phyloP scores from a whole-genome alignment of 2,113 vertebrate species.

The Diphyllodes magnificus region DNA sequence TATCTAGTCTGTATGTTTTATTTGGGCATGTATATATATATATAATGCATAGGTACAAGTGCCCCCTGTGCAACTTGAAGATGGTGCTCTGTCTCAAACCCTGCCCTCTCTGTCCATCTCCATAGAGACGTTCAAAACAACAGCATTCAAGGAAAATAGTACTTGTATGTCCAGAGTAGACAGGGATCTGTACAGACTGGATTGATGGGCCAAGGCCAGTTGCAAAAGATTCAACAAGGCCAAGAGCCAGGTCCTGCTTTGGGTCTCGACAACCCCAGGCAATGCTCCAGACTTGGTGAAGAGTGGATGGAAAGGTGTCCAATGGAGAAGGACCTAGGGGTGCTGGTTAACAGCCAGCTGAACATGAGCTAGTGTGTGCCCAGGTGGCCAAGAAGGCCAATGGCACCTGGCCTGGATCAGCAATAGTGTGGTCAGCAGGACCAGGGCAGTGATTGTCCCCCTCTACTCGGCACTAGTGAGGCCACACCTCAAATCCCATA shows the following conservation, averaged over 20 bases:
- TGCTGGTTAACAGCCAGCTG: rapidly evolving
- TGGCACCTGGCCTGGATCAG: not conserved
- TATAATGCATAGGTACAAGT: not conserved
- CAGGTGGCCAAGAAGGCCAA: not conserved
- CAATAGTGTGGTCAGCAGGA: not conserved
- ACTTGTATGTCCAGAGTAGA: not conserved
- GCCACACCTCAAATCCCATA: not conserved
- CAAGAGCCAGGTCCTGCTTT: not conserved
- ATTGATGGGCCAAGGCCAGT: rapidly evolving
- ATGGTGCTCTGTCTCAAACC: not conserved
- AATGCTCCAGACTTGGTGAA: not conserved
- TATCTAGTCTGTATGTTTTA: not conserved
- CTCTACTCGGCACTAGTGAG: rapidly evolving
- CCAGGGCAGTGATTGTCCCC: not conserved
- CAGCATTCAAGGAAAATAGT: not conserved
- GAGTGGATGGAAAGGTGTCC: not conserved
- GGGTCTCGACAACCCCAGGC: not conserved
- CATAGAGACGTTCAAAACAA: not conserved
- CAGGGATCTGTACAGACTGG: not conserved
- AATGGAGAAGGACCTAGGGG: not conserved
- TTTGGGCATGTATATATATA: not conserved
- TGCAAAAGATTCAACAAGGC: not conserved
- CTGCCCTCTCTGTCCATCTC: not conserved
- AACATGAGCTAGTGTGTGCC: not conserved
- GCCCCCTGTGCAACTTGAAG: not conserved